These are phyloP conservation scores for Elachura formosa DNA, from an alignment of 2,113 vertebrate genomes.

Conservation along the genomic window DNA sequence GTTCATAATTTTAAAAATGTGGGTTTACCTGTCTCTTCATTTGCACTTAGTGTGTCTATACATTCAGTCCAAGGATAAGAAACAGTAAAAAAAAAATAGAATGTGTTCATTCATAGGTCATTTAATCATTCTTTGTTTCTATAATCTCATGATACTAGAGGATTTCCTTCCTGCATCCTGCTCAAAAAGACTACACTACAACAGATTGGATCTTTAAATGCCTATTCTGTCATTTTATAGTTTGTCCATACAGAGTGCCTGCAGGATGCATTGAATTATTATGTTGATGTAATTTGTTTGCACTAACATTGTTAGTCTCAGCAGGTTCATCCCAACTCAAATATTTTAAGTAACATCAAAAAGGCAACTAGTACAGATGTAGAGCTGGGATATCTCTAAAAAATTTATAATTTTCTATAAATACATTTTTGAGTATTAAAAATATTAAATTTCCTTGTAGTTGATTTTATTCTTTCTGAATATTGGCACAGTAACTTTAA, in stretches of 20 bases:
- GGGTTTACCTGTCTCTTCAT: background rate
- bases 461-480: background rate
- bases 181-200: background rate
- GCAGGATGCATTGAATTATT: background rate
- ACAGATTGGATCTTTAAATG: background rate
- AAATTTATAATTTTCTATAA: background rate
- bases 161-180: background rate
- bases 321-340: background rate
- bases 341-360: background rate
- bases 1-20: background rate
- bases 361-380: background rate
- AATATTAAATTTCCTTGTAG: background rate
- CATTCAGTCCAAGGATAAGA: background rate
- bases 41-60: background rate
- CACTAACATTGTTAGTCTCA: background rate
- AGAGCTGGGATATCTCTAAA: background rate
- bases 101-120: background rate
- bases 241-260: background rate
- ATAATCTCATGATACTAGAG: background rate
- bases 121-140: background rate
- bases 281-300: background rate
- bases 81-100: background rate
- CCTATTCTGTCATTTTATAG: background rate
- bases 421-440: background rate
- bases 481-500: background rate